A percentile compares a stretch with the other conserved stretches of the same genome.
Conservation (phyloP, 2,113 vertebrate genomes). For the Phalacrocorax pelagicus region DNA sequence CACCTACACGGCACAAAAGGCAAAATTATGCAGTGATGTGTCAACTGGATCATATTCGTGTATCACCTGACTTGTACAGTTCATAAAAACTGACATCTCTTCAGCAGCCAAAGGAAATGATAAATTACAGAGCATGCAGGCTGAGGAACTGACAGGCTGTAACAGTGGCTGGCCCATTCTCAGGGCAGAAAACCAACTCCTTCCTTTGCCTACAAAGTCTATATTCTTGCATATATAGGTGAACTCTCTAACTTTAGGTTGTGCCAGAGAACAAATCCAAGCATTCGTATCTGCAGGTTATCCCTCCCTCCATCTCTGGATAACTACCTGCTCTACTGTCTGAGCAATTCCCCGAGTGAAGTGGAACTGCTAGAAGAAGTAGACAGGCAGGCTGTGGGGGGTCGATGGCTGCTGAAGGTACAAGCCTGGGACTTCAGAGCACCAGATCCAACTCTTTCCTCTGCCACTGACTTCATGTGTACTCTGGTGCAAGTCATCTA, state of each 20-base stretch:
- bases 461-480: background rate
- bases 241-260: background rate
- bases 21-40: constrained; percentile 35
- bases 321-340: background rate
- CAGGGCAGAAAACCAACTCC: background rate
- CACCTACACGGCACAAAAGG: constrained; percentile 28
- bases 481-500: background rate
- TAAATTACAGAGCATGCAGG: background rate
- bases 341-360: background rate
- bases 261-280: background rate
- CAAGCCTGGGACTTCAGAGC: background rate
- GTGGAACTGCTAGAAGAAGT: background rate
- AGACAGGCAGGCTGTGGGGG: background rate
- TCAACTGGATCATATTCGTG: background rate
- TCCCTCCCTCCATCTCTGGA: background rate
- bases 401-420: background rate
- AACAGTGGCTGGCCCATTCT: background rate
- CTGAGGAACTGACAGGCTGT: background rate
- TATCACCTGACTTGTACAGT: background rate
- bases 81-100: background rate
- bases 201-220: background rate
- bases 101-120: background rate
- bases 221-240: background rate
- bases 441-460: background rate
- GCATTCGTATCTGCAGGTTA: background rate